Evolutionary conservation across 2,888 invertebrate species (phyloP).

Genomic region (Lasioglossum marginatum): DNA sequence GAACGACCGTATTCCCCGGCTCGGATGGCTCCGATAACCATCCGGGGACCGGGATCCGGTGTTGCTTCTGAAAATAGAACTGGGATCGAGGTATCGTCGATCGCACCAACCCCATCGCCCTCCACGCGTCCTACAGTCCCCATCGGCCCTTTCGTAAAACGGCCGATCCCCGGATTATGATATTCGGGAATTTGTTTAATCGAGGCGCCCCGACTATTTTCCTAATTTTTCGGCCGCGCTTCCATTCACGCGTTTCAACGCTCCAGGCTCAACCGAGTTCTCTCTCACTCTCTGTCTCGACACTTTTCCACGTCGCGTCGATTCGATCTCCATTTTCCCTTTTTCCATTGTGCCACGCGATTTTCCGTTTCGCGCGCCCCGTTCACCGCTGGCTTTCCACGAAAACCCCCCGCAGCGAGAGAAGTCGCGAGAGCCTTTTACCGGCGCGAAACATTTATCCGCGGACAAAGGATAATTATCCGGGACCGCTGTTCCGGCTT

Average conservation of each 20-base stretch:
- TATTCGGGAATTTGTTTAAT: constrained; percentile 1
- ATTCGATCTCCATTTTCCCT: background rate
- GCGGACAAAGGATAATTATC: constrained; percentile 53
- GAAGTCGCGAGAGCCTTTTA: constrained; percentile 11
- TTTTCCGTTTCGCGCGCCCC: constrained; percentile 4
- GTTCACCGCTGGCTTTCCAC: background rate
- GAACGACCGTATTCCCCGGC: constrained; percentile 5
- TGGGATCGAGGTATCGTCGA: background rate
- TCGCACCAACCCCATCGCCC: background rate
- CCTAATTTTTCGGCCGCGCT: background rate
- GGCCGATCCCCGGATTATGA: background rate
- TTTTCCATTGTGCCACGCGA: background rate
- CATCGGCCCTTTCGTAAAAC: background rate
- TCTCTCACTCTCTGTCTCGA: background rate
- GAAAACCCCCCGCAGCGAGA: background rate
- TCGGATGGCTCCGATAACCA: constrained; percentile 21
- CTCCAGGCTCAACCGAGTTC: background rate
- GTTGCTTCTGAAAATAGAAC: constrained; percentile 10
- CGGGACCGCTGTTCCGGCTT: constrained; percentile 32
- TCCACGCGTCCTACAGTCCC: background rate
- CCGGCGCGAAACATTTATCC: constrained; percentile 37
- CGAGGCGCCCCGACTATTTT: background rate
- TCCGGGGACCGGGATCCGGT: background rate
- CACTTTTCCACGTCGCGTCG: background rate
- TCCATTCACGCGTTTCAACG: background rate